Evolutionary conservation across 2,888 invertebrate species (phyloP).

Genomic region (Scrobipalpa atriplicella): DNA sequence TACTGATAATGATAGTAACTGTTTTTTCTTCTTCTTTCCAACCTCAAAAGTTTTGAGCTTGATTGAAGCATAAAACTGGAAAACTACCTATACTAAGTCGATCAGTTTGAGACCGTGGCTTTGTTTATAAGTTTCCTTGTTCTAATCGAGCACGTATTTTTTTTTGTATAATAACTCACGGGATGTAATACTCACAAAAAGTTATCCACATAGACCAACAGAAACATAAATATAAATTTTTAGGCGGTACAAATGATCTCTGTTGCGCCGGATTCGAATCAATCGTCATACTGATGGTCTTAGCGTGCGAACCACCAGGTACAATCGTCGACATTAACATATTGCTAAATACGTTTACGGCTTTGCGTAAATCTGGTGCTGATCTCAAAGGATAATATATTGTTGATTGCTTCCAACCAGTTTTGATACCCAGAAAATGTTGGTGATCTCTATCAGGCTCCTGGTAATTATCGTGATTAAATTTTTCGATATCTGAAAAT

Average conservation of each 20-base stretch:
- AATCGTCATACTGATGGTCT: not conserved
- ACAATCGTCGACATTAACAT: slow-evolving; percentile 12
- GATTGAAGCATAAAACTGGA: too few species aligned
- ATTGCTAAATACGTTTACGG: slow-evolving; percentile 16
- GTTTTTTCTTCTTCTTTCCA: too few species aligned
- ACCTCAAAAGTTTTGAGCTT: too few species aligned
- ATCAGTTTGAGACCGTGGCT: too few species aligned
- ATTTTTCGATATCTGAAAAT: too few species aligned
- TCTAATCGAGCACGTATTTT: too few species aligned
- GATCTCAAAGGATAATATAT: too few species aligned
- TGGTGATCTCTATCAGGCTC: too few species aligned
- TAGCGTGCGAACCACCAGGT: not conserved
- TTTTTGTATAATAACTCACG: not conserved
- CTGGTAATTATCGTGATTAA: too few species aligned
- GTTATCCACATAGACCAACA: slow-evolving; percentile 23
- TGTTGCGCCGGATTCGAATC: not conserved
- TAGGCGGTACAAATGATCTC: not conserved
- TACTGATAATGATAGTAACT: too few species aligned
- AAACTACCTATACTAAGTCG: too few species aligned
- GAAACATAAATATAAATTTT: not conserved
- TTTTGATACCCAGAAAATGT: not conserved
- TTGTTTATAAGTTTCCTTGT: too few species aligned
- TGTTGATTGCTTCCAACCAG: not conserved
- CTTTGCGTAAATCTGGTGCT: not conserved
- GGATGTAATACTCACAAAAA: slow-evolving; percentile 28